These are phyloP conservation scores for Aulostomus chinensis DNA, from an alignment of 2,797 vertebrate species.

Conservation along the genomic window DNA sequence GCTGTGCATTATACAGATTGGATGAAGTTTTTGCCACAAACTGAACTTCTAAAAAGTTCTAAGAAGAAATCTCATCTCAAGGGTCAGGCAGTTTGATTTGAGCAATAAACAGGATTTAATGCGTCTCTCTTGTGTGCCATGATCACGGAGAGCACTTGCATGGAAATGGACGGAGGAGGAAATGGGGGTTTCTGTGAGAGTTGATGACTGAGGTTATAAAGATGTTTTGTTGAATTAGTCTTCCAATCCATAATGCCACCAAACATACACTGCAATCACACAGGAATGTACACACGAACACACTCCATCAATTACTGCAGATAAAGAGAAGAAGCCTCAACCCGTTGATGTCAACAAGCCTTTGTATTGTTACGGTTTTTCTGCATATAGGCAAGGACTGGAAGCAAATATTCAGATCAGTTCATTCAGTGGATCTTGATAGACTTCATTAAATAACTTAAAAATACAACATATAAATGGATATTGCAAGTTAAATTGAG, in stretches of 20 bases:
- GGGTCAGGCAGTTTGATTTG: slow-evolving; percentile 55
- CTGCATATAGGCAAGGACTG: too few relatives aligned
- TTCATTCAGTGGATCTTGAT: too few relatives aligned
- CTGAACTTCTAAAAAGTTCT: slow-evolving; percentile 33
- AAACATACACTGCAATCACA: slow-evolving; percentile 9
- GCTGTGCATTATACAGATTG: slow-evolving; percentile 56
- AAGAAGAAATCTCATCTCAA: slow-evolving; percentile 52
- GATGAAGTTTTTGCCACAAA: slow-evolving; percentile 58
- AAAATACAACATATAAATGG: too few relatives aligned
- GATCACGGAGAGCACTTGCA: slow-evolving; percentile 50
- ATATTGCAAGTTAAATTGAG: too few relatives aligned
- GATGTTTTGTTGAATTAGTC: slow-evolving; percentile 60
- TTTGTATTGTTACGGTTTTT: too few relatives aligned
- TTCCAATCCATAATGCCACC: slow-evolving; percentile 17
- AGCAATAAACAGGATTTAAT: slow-evolving; percentile 74
- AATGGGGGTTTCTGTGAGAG: slow-evolving; percentile 40
- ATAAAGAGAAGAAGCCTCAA: too few relatives aligned
- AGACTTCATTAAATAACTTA: too few relatives aligned
- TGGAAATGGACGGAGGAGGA: slow-evolving; percentile 52
- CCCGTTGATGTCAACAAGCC: too few relatives aligned
- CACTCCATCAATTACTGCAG: background rate
- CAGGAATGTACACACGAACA: background rate
- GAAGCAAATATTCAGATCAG: too few relatives aligned
- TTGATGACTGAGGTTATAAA: slow-evolving; percentile 62
- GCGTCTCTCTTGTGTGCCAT: slow-evolving; percentile 35